A percentile compares a stretch with the other conserved stretches of the same genome.
phyloP scores from a whole-genome alignment of 1,140 invertebrate species.

The Apis dorsata region DNA sequence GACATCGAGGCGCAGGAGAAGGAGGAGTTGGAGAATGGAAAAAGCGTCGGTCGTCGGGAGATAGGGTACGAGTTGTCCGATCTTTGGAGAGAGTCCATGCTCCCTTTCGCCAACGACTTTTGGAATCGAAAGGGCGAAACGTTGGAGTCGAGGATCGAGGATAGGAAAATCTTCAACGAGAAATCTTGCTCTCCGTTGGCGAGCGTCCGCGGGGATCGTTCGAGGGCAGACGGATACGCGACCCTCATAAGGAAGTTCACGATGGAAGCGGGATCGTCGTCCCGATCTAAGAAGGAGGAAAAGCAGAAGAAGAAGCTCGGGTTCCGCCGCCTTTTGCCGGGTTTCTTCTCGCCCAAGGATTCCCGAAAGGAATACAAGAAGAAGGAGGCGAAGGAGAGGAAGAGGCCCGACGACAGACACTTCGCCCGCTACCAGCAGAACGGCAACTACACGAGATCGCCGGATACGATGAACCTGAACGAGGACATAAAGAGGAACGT shows the following conservation, averaged over 20 bases:
- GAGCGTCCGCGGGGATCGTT: not conserved
- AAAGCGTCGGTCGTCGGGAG: not conserved
- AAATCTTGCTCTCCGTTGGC: conserved; percentile 3
- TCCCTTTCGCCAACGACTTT: not conserved
- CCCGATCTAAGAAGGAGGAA: conserved; percentile 70
- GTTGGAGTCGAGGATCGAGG: not conserved
- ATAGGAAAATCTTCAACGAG: not conserved
- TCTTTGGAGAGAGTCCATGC: not conserved
- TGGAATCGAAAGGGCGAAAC: not conserved
- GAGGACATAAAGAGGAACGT: conserved; percentile 77
- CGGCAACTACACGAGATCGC: conserved; percentile 75
- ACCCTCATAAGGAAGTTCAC: conserved; percentile 71
- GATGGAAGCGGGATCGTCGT: conserved; percentile 67
- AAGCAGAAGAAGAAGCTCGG: conserved; percentile 75
- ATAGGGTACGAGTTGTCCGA: not conserved
- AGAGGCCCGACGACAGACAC: conserved; percentile 71
- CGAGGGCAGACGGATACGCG: conserved; percentile 72
- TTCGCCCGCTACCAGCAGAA: conserved; percentile 76
- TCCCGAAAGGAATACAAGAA: conserved; percentile 74
- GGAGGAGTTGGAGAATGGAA: not conserved
- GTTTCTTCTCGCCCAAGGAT: conserved; percentile 76
- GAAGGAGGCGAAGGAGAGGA: conserved; percentile 72
- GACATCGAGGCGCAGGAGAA: conserved; percentile 41
- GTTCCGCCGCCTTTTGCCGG: conserved; percentile 71
- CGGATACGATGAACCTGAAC: conserved; percentile 77